These are phyloP conservation scores for Megaleporinus macrocephalus DNA, from an alignment of 2,113 vertebrate genomes.

Conservation along the genomic window DNA sequence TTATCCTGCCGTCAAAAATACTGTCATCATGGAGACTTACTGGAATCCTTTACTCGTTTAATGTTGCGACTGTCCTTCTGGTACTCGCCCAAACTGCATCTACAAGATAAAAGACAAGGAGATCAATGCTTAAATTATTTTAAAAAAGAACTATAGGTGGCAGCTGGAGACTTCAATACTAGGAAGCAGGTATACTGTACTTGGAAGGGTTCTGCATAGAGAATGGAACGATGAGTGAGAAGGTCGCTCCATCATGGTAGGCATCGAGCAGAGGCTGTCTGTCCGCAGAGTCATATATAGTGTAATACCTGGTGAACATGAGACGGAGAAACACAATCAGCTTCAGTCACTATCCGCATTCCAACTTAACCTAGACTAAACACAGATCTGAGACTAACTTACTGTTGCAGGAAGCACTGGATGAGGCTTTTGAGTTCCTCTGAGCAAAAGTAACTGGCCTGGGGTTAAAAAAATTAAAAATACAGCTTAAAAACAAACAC, in stretches of 20 bases:
- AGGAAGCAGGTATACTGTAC: conserved; percentile 56
- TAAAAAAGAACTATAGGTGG: background rate
- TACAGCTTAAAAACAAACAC: background rate
- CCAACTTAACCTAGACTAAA: background rate
- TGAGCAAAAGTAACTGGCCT: conserved; percentile 80
- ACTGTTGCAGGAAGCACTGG: conserved; percentile 80
- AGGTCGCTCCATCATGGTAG: conserved; percentile 81
- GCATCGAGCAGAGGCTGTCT: conserved; percentile 79
- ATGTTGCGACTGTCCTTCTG: conserved; percentile 79
- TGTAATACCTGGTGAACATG: conserved; percentile 71
- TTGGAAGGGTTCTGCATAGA: conserved; percentile 69
- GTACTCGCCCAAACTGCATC: conserved; percentile 76
- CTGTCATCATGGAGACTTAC: conserved; percentile 63
- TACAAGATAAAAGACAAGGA: conserved; percentile 35
- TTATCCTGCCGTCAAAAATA: background rate
- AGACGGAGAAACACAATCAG: background rate
- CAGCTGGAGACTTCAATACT: background rate
- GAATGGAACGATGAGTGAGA: conserved; percentile 75
- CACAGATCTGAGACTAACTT: conserved; percentile 44
- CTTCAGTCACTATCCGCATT: background rate
- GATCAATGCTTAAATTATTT: background rate
- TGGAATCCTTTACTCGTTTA: conserved; percentile 77
- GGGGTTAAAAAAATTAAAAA: background rate
- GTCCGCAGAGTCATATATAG: conserved; percentile 79
- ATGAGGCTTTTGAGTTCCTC: conserved; percentile 79